A percentile compares a stretch with the other conserved stretches of the same genome.
Conservation (phyloP, 2,797 vertebrate species). For the Florisuga fusca region DNA sequence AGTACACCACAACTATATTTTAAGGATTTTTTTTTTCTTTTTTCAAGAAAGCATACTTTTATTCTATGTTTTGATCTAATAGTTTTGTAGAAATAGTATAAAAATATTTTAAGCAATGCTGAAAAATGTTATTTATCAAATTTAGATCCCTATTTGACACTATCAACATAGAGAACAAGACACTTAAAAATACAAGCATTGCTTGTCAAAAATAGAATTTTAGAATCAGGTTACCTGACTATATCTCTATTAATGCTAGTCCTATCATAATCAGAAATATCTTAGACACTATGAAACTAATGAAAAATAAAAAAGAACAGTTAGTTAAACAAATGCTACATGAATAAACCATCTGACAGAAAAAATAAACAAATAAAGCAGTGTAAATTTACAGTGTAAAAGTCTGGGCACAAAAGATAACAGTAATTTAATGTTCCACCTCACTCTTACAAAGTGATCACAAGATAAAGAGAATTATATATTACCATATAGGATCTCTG, state of each 20-base stretch:
- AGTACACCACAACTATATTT: background rate
- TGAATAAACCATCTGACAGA: background rate
- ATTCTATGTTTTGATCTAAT: background rate
- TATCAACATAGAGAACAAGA: background rate
- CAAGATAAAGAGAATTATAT: background rate
- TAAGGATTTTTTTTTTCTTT: background rate
- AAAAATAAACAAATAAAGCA: fast-evolving
- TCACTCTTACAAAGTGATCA: background rate
- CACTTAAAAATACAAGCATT: background rate
- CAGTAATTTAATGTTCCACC: background rate
- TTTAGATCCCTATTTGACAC: background rate
- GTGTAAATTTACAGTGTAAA: background rate
- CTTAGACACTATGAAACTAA: background rate
- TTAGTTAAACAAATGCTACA: background rate
- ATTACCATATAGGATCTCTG: background rate
- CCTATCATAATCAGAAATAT: background rate
- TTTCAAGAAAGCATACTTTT: background rate
- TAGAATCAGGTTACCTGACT: background rate
- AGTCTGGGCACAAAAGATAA: background rate
- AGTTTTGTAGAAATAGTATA: background rate
- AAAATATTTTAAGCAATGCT: background rate
- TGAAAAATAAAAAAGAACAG: background rate
- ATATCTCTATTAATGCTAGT: background rate
- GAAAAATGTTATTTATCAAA: background rate
- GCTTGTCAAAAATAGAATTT: background rate